Percentiles rank a stretch among this genome's conserved stretches.
phyloP scores from a whole-genome alignment of 30 jellyfish, hydroid and myxozoan genomes.

The Rhopilema esculentum region DNA sequence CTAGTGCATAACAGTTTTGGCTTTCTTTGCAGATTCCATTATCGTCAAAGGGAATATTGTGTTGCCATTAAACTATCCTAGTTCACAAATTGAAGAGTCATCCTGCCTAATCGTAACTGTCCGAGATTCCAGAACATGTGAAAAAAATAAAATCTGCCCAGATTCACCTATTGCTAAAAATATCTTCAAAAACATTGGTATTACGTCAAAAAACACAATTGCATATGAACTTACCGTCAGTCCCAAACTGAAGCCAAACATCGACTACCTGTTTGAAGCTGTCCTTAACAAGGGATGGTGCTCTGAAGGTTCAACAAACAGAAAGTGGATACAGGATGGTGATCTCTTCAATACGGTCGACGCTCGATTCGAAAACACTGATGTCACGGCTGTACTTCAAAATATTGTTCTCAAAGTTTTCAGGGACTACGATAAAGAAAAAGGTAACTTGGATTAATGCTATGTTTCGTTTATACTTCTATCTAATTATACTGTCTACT shows the following conservation, averaged over 20 bases:
- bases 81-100: not conserved
- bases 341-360: constrained; percentile 23
- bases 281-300: constrained; percentile 44
- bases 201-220: not conserved
- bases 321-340: constrained; percentile 38
- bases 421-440: constrained; percentile 5
- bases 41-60: not conserved
- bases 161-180: not conserved
- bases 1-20: not conserved
- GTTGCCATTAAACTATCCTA: not conserved
- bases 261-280: constrained; percentile 12
- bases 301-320: constrained; percentile 12
- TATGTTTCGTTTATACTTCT: not conserved
- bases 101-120: constrained; percentile 21
- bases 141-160: not conserved
- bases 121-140: not conserved
- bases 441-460: not conserved
- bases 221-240: not conserved
- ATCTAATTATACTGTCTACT: not conserved
- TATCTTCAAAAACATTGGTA: not conserved
- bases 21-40: not conserved
- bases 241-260: not conserved
- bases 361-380: not conserved
- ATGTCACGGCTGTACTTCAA: not conserved
- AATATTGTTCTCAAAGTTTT: constrained; percentile 3